Evolutionary conservation across 2,888 invertebrate species (phyloP).

Genomic region (Ommatoiulus sabulosus): DNA sequence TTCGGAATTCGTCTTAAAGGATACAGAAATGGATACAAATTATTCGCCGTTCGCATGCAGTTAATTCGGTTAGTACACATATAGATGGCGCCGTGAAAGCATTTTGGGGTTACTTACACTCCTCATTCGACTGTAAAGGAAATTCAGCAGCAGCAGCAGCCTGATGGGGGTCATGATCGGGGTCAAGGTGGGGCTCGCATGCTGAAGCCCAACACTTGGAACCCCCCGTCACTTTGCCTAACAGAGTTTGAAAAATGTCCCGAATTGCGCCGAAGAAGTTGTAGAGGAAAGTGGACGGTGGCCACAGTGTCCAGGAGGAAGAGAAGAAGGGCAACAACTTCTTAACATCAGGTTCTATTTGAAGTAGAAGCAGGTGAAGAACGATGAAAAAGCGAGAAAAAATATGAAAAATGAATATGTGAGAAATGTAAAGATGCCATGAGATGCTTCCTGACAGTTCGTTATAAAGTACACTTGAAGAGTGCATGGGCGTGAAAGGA

Average conservation of each 20-base stretch:
- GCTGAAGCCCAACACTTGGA: conserved; percentile 49
- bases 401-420: neutral
- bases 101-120: conserved; percentile 42
- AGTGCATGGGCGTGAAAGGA: no score
- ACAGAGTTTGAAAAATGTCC: neutral
- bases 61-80: neutral
- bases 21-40: no score
- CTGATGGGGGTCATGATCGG: conserved; percentile 13
- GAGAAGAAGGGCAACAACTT: conserved; percentile 4
- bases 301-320: conserved; percentile 51
- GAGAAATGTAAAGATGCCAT: neutral
- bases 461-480: no score
- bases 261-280: neutral
- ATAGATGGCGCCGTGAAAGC: neutral
- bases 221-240: neutral
- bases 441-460: neutral
- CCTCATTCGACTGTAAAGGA: conserved; percentile 33
- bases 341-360: neutral
- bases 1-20: no score
- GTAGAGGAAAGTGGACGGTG: neutral
- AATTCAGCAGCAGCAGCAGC: neutral
- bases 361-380: neutral
- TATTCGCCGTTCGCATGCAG: neutral
- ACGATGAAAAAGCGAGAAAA: neutral
- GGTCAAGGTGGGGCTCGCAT: conserved; percentile 50